Conservation (phyloP, 2,888 invertebrate genomes). For the Lochmaea crataegi region DNA sequence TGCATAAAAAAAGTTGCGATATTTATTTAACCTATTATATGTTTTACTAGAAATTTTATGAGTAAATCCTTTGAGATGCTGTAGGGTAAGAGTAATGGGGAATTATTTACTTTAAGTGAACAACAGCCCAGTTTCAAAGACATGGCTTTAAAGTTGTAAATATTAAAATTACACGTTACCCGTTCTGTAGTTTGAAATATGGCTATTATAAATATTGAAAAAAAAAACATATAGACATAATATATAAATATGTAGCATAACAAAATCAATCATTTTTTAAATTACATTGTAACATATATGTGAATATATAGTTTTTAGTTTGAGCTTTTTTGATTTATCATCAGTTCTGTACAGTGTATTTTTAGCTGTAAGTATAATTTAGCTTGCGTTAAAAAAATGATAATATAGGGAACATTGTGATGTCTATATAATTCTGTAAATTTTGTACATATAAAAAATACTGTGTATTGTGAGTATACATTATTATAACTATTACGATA, state of each 20-base stretch:
- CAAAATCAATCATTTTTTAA: constrained; percentile 63
- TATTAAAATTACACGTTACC: constrained; percentile 62
- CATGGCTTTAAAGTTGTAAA: constrained; percentile 54
- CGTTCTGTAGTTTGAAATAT: constrained; percentile 64
- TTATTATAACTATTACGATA: constrained; percentile 67
- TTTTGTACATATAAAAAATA: constrained; percentile 68
- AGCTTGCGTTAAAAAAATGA: constrained; percentile 63
- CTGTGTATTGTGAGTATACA: constrained; percentile 68
- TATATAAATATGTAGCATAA: constrained; percentile 64
- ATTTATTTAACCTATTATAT: not conserved
- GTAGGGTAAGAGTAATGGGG: constrained; percentile 31
- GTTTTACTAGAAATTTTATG: not conserved
- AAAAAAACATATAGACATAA: constrained; percentile 60
- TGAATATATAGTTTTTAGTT: constrained; percentile 64
- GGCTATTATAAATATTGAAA: constrained; percentile 61
- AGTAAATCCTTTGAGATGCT: not conserved
- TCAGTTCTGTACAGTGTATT: constrained; percentile 67
- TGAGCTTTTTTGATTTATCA: constrained; percentile 60
- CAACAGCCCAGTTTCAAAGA: constrained; percentile 53
- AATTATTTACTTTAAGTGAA: constrained; percentile 24
- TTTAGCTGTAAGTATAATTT: constrained; percentile 64
- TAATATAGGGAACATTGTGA: constrained; percentile 68
- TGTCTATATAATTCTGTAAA: constrained; percentile 68
- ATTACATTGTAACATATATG: constrained; percentile 65
- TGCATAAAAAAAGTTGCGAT: no score